phyloP scores from a whole-genome alignment of 2,797 vertebrate species.

The Channallabes apus region DNA sequence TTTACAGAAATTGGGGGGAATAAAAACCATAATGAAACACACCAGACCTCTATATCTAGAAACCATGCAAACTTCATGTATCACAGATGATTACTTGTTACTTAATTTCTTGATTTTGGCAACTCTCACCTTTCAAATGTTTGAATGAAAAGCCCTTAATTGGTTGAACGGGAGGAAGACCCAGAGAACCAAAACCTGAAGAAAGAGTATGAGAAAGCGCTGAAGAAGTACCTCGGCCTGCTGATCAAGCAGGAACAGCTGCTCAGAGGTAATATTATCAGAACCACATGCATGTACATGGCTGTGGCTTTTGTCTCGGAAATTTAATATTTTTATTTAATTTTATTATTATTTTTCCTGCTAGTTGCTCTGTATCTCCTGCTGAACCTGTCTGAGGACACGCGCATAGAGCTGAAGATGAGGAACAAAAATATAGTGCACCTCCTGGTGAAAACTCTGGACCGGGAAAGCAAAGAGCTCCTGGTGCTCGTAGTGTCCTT shows the following conservation, averaged over 20 bases:
- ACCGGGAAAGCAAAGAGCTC: constrained; percentile 87
- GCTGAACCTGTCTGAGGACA: constrained; percentile 91
- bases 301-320: too few species aligned
- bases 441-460: constrained; percentile 88
- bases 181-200: constrained; percentile 85
- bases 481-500: constrained; percentile 89
- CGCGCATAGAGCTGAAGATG: constrained; percentile 93
- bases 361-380: constrained; percentile 91
- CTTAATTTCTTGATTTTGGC: background rate
- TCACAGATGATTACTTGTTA: background rate
- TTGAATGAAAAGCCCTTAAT: constrained; percentile 68
- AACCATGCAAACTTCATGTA: background rate
- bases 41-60: background rate
- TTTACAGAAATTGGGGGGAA: background rate
- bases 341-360: background rate
- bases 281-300: background rate
- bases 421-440: constrained; percentile 94
- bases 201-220: constrained; percentile 90
- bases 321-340: too few species aligned
- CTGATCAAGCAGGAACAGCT: constrained; percentile 92
- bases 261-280: constrained; percentile 79
- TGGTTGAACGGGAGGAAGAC: constrained; percentile 82
- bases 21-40: background rate
- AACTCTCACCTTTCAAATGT: background rate
- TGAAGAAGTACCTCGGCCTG: constrained; percentile 90